Evolutionary conservation across 2,888 invertebrate species (phyloP), one percentile per base, ranked within the genome.

Genomic region (Sabellastarte sp.): DNA sequence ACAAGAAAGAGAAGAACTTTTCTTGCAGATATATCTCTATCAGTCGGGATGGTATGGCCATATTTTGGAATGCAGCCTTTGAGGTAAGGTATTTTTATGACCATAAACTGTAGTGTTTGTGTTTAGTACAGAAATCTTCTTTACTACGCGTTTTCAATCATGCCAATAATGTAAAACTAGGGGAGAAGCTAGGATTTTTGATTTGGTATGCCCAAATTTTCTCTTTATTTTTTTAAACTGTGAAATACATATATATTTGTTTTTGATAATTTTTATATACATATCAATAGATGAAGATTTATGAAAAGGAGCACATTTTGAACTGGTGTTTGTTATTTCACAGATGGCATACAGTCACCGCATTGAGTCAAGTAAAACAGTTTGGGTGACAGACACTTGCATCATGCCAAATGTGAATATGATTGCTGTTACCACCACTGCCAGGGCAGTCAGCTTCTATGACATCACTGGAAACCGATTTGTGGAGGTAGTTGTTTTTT

Each of bases 331-430:
- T 53, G 5, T 15, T 24, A 53, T n/a, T 68, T 66, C 57, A 70
- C 69, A 3, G 69, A 72, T 15, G 20, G 20, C 20, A 15, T 41
- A 41, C 5, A 50, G 5, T 20, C 50, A 26, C 10, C 4, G 52
- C 3, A 30, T 60, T 24, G 50, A 52, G 3, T 29, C 60, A 5
- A 64, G 67, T 24, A 60, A 89, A 70, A 86, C 89, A 63, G 68
- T 77, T 0, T 90, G 89, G 89, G 89, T 93, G 68, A 88, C 91
- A 28, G 90, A 90, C 73, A 86, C 91, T 83, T 89, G 88, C 63
- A 88, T 89, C 64, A 84, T 93, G 81, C 89, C 92, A 0, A 91
- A 92, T 80, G 89, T 92, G 59, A 89, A 89, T 80, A 89, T 92
- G 74, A 85, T 93, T 26, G 91, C 90, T 67, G 89, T 91, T 15